phyloP scores from a whole-genome alignment of 2,113 vertebrate species.

The Syrmaticus mikado region DNA sequence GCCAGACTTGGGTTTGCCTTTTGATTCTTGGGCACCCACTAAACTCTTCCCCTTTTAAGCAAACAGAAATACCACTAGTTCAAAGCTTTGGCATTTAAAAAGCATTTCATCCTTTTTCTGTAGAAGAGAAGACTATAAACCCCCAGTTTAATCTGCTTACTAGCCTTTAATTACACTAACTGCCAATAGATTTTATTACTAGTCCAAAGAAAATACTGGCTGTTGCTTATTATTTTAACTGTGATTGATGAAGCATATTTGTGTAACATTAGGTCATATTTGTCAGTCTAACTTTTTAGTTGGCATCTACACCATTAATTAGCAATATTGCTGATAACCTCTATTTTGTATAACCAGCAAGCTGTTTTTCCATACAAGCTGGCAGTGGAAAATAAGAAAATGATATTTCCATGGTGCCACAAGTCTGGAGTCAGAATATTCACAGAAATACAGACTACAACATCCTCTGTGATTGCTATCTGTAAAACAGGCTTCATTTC shows the following conservation, averaged over 20 bases:
- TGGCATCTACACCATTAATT: conserved; percentile 79
- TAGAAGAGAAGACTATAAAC: not conserved
- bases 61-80: not conserved
- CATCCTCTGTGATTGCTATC: not conserved
- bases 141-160: conserved; percentile 66
- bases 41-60: not conserved
- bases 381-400: conserved; percentile 61
- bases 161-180: conserved; percentile 75
- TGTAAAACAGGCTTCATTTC: not conserved
- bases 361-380: conserved; percentile 69
- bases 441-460: conserved; percentile 6
- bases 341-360: conserved; percentile 73
- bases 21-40: conserved; percentile 11
- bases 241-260: conserved; percentile 71
- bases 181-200: conserved; percentile 57
- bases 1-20: not conserved
- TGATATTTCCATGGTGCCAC: conserved; percentile 54
- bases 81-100: not conserved
- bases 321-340: conserved; percentile 75
- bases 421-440: conserved; percentile 50
- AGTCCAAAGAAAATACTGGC: conserved; percentile 70
- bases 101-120: not conserved
- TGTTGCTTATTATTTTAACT: conserved; percentile 63
- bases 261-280: conserved; percentile 73
- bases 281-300: conserved; percentile 65